Evolutionary conservation across 1,140 invertebrate species (phyloP).

Genomic region (Achatina immaculata): DNA sequence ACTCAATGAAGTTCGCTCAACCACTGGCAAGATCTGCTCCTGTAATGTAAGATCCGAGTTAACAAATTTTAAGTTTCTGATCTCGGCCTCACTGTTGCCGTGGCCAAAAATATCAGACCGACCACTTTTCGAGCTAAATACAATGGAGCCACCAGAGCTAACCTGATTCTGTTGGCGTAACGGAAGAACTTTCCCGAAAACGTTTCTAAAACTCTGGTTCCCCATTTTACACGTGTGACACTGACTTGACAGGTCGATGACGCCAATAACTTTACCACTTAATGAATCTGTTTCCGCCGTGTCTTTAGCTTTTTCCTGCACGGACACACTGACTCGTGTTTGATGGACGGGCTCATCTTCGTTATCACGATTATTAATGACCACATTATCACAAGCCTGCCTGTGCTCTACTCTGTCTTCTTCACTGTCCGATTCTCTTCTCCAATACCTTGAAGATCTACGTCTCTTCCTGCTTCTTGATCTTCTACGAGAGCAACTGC

Average conservation of each 20-base stretch:
- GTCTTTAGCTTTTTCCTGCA: neutral
- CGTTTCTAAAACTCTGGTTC: neutral
- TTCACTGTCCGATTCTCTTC: neutral
- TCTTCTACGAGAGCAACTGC: neutral
- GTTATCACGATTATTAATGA: neutral
- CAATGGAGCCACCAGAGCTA: neutral
- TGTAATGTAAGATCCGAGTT: too few relatives aligned
- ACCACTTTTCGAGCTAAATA: neutral
- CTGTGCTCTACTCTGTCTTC: neutral
- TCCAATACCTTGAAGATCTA: neutral
- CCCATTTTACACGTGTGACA: slow-evolving; percentile 22
- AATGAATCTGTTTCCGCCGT: neutral
- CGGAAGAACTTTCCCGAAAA: slow-evolving; percentile 4
- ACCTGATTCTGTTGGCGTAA: neutral
- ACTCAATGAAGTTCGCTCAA: too few relatives aligned
- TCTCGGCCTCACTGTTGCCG: too few relatives aligned
- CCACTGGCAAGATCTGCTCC: too few relatives aligned
- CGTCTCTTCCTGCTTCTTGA: neutral
- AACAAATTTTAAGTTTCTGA: too few relatives aligned
- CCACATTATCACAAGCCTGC: neutral
- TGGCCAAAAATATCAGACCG: neutral
- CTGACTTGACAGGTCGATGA: neutral
- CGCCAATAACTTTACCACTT: neutral
- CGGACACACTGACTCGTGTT: neutral
- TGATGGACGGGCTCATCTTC: too few relatives aligned